A percentile compares a stretch with the other conserved stretches of the same genome.
Evolutionary conservation across 2,113 vertebrate species (phyloP).

Genomic region (Neotragus moschatus): DNA sequence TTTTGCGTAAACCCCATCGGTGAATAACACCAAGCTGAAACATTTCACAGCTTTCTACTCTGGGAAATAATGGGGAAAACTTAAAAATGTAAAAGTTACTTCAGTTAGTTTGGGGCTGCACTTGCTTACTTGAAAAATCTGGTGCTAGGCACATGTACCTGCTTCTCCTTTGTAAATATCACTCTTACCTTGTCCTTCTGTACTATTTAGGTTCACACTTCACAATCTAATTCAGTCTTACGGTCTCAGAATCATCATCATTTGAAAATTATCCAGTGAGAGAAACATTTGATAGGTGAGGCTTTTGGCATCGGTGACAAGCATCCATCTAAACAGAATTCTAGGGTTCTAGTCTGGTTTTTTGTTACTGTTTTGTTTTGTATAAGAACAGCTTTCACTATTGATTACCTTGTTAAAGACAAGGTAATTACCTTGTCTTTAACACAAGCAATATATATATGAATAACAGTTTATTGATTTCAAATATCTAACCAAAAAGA

Average conservation of each 20-base stretch:
- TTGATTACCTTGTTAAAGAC: slow-evolving; percentile 22
- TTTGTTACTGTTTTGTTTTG: not conserved
- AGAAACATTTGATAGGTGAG: not conserved
- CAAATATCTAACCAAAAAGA: not conserved
- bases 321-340: not conserved
- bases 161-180: slow-evolving; percentile 39
- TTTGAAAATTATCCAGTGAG: not conserved
- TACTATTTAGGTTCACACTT: not conserved
- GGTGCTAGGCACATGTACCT: slow-evolving; percentile 50
- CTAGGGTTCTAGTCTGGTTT: not conserved
- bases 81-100: slow-evolving; percentile 41
- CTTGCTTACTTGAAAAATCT: slow-evolving; percentile 64
- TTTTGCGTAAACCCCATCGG: not conserved
- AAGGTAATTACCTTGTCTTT: slow-evolving; percentile 27
- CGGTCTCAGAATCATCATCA: not conserved
- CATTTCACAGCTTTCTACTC: slow-evolving; percentile 2
- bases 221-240: not conserved
- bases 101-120: slow-evolving; percentile 29
- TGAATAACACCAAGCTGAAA: slow-evolving; percentile 13
- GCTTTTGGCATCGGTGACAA: not conserved
- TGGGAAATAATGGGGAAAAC: not conserved
- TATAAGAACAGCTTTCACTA: not conserved
- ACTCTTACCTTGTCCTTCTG: not conserved
- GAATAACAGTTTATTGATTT: slow-evolving; percentile 7
- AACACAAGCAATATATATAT: not conserved